A percentile compares a stretch with the other conserved stretches of the same genome.
Conservation (phyloP, 2,888 invertebrate species). For the Agrochola litura region DNA sequence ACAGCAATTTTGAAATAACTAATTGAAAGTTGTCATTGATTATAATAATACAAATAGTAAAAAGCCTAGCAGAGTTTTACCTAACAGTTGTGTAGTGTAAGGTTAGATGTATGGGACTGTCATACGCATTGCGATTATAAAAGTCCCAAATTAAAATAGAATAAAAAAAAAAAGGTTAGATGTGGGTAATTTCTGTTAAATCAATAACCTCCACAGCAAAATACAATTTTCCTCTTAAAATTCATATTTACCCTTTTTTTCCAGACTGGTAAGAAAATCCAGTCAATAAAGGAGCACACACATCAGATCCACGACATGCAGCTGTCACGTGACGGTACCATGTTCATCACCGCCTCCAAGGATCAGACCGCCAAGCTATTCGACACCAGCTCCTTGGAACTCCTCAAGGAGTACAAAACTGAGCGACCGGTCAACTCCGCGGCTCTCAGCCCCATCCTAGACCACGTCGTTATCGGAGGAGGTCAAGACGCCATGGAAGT, state of each 20-base stretch:
- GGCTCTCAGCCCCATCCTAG: slow-evolving; percentile 97
- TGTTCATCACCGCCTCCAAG: slow-evolving; percentile 99
- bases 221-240: background rate
- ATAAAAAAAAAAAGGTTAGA: too few relatives aligned
- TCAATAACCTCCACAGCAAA: too few relatives aligned
- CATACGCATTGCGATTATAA: too few relatives aligned
- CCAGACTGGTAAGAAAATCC: slow-evolving; percentile 95
- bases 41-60: background rate
- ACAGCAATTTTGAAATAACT: background rate
- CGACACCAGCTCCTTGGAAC: slow-evolving; percentile 96
- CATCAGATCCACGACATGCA: slow-evolving; percentile 99
- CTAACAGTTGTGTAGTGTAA: background rate
- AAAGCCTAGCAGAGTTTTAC: background rate
- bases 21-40: background rate
- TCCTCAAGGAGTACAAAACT: slow-evolving; percentile 98
- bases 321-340: slow-evolving; percentile 96
- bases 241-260: slow-evolving; percentile 65
- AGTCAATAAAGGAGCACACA: slow-evolving; percentile 95
- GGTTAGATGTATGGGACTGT: too few relatives aligned
- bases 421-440: slow-evolving; percentile 99
- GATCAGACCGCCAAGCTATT: slow-evolving; percentile 99
- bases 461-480: slow-evolving; percentile 99
- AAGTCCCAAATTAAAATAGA: too few relatives aligned
- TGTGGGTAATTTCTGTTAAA: background rate
- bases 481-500: slow-evolving; percentile 99